Evolutionary conservation across 2,888 invertebrate species (phyloP).

Genomic region (Nymphalis urticae): DNA sequence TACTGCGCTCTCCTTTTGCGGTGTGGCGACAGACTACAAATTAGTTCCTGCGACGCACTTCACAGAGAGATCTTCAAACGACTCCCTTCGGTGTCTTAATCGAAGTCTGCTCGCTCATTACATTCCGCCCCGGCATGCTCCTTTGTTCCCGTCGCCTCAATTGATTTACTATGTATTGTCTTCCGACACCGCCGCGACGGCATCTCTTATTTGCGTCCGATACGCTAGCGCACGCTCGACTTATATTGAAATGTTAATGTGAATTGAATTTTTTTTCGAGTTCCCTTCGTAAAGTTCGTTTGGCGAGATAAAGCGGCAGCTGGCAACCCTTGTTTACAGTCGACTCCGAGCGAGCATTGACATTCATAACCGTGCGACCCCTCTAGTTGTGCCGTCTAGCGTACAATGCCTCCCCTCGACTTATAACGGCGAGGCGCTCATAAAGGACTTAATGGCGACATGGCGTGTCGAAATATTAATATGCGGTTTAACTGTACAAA

Average conservation of each 20-base stretch:
- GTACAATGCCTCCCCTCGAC: conserved; percentile 55
- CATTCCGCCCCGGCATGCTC: conserved; percentile 46
- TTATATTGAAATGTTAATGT: conserved; percentile 64
- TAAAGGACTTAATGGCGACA: conserved; percentile 73
- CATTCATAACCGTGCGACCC: conserved; percentile 50
- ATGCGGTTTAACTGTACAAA: conserved; percentile 61
- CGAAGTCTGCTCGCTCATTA: conserved; percentile 51
- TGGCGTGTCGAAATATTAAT: conserved; percentile 75
- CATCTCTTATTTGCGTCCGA: conserved; percentile 53
- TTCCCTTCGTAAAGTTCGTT: conserved; percentile 53
- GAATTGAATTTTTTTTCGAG: conserved; percentile 51
- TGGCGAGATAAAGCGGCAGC: conserved; percentile 68
- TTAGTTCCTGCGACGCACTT: conserved; percentile 57
- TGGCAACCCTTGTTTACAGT: conserved; percentile 66
- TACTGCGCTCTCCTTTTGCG: conserved; percentile 59
- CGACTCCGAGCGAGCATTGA: conserved; percentile 54
- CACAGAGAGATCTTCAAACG: conserved; percentile 58
- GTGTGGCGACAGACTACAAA: conserved; percentile 62
- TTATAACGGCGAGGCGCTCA: conserved; percentile 56
- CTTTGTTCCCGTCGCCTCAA: conserved; percentile 64
- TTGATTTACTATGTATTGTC: conserved; percentile 74
- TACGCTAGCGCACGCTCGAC: conserved; percentile 46
- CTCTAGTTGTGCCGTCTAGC: conserved; percentile 38
- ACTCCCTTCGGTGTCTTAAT: conserved; percentile 61
- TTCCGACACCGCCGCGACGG: conserved; percentile 44